Percentiles rank a stretch among this genome's conserved stretches.
These are phyloP conservation scores for Drosophila rufa DNA, from an alignment of 1,140 invertebrate genomes.

Conservation along the genomic window DNA sequence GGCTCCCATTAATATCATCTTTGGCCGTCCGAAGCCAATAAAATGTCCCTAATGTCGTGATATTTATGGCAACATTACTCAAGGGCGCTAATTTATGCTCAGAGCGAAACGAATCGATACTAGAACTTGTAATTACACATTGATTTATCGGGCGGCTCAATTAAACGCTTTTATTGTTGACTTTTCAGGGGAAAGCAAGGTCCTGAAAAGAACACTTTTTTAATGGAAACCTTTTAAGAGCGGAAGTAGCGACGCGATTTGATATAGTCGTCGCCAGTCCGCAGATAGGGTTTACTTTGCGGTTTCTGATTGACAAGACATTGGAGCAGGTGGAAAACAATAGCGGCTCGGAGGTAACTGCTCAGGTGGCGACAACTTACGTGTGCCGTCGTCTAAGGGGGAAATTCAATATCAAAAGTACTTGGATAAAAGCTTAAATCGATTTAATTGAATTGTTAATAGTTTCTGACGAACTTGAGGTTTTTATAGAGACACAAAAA, in stretches of 20 bases:
- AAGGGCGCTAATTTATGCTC: slow-evolving; percentile 51
- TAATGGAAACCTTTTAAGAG: slow-evolving; percentile 48
- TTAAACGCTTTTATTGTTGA: slow-evolving; percentile 7
- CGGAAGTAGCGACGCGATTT: slow-evolving; percentile 51
- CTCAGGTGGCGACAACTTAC: neutral
- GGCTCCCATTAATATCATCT: slow-evolving; percentile 42
- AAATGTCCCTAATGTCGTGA: slow-evolving; percentile 62
- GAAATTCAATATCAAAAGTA: slow-evolving; percentile 2
- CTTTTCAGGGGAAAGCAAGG: neutral
- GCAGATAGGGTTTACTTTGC: slow-evolving; percentile 33
- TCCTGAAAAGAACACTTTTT: neutral
- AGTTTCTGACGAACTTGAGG: neutral
- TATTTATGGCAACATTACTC: slow-evolving; percentile 60
- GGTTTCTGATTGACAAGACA: slow-evolving; percentile 62
- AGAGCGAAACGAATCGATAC: slow-evolving; percentile 44
- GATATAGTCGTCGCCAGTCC: slow-evolving; percentile 27
- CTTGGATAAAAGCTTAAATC: neutral
- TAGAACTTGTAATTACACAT: slow-evolving; percentile 20
- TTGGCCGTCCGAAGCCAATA: slow-evolving; percentile 57
- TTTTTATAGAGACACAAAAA: neutral
- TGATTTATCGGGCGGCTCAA: slow-evolving; percentile 26
- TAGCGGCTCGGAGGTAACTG: slow-evolving; percentile 3
- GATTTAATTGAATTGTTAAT: neutral
- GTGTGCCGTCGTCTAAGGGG: neutral
- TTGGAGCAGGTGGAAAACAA: slow-evolving; percentile 64